These are phyloP conservation scores for Oncorhynchus kisutch DNA, from an alignment of 2,113 vertebrate genomes.

Conservation along the genomic window DNA sequence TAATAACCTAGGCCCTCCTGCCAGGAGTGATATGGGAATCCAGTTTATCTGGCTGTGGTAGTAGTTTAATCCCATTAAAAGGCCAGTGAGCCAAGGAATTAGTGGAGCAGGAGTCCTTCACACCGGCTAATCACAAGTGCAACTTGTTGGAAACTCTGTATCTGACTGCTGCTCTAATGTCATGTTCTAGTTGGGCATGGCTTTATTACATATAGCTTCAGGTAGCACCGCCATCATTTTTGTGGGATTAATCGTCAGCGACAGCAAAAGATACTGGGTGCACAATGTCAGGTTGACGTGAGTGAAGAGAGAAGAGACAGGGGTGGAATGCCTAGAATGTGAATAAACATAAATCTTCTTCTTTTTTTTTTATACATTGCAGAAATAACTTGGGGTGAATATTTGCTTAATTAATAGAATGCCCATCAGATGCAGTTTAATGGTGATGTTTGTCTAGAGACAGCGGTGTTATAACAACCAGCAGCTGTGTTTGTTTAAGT, in stretches of 20 bases:
- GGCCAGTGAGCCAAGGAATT: slow-evolving; percentile 13
- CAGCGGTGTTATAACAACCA: slow-evolving; percentile 30
- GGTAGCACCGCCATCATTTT: background rate
- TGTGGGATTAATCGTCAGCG: background rate
- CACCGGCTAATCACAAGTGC: slow-evolving; percentile 15
- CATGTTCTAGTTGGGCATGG: background rate
- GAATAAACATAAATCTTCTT: background rate
- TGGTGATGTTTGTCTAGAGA: slow-evolving; percentile 38
- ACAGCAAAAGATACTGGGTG: background rate
- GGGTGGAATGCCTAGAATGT: too few species aligned
- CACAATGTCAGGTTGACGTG: background rate
- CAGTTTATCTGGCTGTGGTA: slow-evolving; percentile 18
- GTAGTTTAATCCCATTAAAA: slow-evolving; percentile 41
- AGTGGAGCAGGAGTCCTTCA: slow-evolving; percentile 29
- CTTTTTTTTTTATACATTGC: background rate
- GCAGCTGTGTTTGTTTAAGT: slow-evolving; percentile 41
- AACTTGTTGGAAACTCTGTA: background rate
- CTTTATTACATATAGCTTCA: background rate
- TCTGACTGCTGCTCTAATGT: background rate
- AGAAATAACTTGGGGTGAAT: background rate
- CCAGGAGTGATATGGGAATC: slow-evolving; percentile 18
- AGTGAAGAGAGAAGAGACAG: too few species aligned
- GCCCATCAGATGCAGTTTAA: slow-evolving; percentile 18
- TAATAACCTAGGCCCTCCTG: slow-evolving; percentile 32
- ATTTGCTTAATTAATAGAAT: slow-evolving; percentile 16